A percentile compares a stretch with the other conserved stretches of the same genome.
These are phyloP conservation scores for Mylabris sibirica DNA, from an alignment of 2,888 invertebrate species.

Conservation along the genomic window DNA sequence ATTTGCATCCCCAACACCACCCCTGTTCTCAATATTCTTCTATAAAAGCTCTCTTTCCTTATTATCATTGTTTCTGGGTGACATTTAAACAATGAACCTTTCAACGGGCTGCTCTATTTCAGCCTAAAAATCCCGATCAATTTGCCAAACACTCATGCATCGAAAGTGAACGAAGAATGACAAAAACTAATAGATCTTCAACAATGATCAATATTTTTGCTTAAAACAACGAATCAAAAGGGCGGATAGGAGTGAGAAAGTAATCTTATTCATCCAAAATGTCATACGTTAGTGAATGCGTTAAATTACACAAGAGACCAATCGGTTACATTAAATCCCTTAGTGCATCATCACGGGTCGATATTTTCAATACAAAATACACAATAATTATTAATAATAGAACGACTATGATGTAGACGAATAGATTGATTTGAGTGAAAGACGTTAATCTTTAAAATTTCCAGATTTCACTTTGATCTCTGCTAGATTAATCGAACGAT, in stretches of 20 bases:
- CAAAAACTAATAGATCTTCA: conserved; percentile 1
- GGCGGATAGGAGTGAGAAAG: not conserved
- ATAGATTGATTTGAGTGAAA: not conserved
- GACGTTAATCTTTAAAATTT: not conserved
- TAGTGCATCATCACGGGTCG: not conserved
- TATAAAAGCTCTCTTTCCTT: conserved; percentile 18
- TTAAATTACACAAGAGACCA: conserved; percentile 1
- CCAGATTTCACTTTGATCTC: not conserved
- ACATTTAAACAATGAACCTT: conserved; percentile 45
- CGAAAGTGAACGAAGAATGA: not conserved
- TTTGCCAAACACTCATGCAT: conserved; percentile 20
- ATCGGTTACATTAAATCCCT: not conserved
- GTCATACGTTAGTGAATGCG: not conserved
- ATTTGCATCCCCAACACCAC: not conserved
- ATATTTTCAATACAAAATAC: not conserved
- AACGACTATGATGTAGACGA: too few species aligned
- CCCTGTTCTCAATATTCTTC: not conserved
- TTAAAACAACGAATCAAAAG: not conserved
- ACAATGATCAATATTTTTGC: not conserved
- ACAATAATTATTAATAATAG: not conserved
- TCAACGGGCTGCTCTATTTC: conserved; percentile 36
- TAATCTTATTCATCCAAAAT: not conserved
- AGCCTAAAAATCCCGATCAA: conserved; percentile 38
- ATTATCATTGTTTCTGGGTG: conserved; percentile 41
- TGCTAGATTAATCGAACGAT: not conserved